phyloP scores from a whole-genome alignment of 2,888 invertebrate species.

The Muscina levida region DNA sequence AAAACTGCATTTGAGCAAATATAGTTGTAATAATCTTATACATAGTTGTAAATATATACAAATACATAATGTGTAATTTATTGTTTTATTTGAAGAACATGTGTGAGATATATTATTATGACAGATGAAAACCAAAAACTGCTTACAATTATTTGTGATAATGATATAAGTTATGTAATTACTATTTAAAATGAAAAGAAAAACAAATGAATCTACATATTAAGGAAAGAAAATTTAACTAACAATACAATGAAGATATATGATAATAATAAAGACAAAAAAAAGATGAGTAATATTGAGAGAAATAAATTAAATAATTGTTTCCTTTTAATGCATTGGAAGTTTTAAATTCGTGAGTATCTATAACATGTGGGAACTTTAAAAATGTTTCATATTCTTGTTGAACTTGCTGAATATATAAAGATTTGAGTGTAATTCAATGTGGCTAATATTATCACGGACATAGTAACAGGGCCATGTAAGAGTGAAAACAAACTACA shows the following conservation, averaged over 20 bases:
- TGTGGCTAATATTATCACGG: too few species aligned
- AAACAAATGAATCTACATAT: constrained; percentile 38
- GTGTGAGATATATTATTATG: constrained; percentile 39
- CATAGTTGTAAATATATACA: neutral
- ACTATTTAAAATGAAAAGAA: constrained; percentile 48
- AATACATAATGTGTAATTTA: constrained; percentile 18
- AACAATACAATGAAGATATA: constrained; percentile 63
- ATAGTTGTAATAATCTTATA: constrained; percentile 48
- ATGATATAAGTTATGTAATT: constrained; percentile 63
- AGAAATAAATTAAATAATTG: constrained; percentile 2
- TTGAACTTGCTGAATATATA: neutral
- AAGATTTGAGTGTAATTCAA: too few species aligned
- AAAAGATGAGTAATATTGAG: constrained; percentile 45
- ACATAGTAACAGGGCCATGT: too few species aligned
- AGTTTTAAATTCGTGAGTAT: neutral
- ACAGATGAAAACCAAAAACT: constrained; percentile 50
- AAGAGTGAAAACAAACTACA: too few species aligned
- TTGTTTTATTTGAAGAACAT: constrained; percentile 48
- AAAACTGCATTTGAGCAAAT: constrained; percentile 33
- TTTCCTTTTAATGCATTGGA: constrained; percentile 29
- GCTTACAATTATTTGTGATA: constrained; percentile 70
- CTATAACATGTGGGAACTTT: too few species aligned
- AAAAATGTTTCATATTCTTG: neutral
- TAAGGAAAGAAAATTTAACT: constrained; percentile 46
- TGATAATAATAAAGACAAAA: constrained; percentile 62